Evolutionary conservation across 1,140 invertebrate genomes (phyloP), one percentile per base, ranked within the genome.

Genomic region (Proctacanthus coquilletti): DNA sequence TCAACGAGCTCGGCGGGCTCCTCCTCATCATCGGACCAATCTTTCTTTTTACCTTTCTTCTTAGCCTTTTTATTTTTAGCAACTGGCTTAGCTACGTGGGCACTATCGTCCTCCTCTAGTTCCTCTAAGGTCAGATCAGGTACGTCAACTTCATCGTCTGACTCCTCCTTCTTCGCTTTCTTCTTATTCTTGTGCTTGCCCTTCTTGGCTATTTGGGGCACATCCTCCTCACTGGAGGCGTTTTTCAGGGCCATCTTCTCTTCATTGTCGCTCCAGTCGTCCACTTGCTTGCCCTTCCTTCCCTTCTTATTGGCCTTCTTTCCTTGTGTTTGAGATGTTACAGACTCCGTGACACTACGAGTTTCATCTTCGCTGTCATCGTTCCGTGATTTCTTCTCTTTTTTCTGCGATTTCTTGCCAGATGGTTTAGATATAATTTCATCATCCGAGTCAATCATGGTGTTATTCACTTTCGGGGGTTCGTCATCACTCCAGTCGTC

Each of bases 401-500:
- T 71, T 42, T 72, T 64, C 46, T 66, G 56, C 30, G 59, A 50
- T 47, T 68, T 61, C 48, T 67, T 69, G 3, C 53, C 43, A 11
- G 58, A 60, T 18, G 59, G 59, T 42, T 64, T 56, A 25, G 52
- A 51, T 18, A 62, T 49, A 27, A 65, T 50, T 31, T 71, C 70
- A 9, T 74, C 68, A 23, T 62, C 65, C 6, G 58, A 61, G 18
- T 45, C 44, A 10, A 14, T n/a, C n/a, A n/a, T n/a, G n/a, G n/a
- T n/a, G n/a, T n/a, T n/a, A n/a, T 13, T 46, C 43, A 13, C 41
- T 44, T 42, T 36, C 40, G 9, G 18, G 11, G 42, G 36, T 23
- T 53, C 53, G 18, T 56, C 49, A 31, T 56, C 53, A 25, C 51
- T 52, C 27, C 49, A 51, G 19, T 55, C 50, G 20, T 48, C 50